Percentiles rank a stretch among this genome's conserved stretches.
These are phyloP conservation scores for Hipparchia sbordonii DNA, from an alignment of 2,888 invertebrate species.

Conservation along the genomic window DNA sequence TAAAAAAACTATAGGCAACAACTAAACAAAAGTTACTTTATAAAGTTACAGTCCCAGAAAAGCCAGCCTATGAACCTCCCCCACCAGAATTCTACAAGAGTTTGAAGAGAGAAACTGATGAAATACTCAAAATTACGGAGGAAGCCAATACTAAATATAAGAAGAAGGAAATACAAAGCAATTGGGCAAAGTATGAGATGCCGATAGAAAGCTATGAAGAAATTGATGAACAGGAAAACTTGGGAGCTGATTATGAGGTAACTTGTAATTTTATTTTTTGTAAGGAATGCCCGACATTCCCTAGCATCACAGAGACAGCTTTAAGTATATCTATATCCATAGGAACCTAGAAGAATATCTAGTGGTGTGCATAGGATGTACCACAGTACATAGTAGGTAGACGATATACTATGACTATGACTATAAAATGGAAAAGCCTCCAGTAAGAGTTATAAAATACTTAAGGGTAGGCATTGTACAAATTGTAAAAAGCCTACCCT, in stretches of 20 bases:
- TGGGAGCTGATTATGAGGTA: constrained; percentile 80
- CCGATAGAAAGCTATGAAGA: constrained; percentile 75
- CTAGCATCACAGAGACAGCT: too few species aligned
- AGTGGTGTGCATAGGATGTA: too few species aligned
- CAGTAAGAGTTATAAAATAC: too few species aligned
- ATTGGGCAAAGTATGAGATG: constrained; percentile 79
- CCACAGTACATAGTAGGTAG: too few species aligned
- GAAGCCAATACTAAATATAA: constrained; percentile 72
- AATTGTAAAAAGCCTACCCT: too few species aligned
- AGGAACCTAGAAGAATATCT: too few species aligned
- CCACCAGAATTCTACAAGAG: constrained; percentile 71
- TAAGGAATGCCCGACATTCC: too few species aligned
- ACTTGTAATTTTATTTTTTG: background rate
- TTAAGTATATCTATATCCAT: too few species aligned
- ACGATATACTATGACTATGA: too few species aligned
- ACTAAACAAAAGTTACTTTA: background rate
- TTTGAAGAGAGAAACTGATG: constrained; percentile 73
- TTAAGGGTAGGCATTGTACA: too few species aligned
- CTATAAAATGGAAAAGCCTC: too few species aligned
- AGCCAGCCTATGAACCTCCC: constrained; percentile 60
- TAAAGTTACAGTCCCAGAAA: constrained; percentile 55
- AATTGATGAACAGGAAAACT: constrained; percentile 68
- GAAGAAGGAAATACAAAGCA: constrained; percentile 77
- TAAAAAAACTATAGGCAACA: too few species aligned
- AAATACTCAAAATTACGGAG: constrained; percentile 74